Conservation (phyloP, 2,888 invertebrate genomes). For the Drosophila meridionalis region DNA sequence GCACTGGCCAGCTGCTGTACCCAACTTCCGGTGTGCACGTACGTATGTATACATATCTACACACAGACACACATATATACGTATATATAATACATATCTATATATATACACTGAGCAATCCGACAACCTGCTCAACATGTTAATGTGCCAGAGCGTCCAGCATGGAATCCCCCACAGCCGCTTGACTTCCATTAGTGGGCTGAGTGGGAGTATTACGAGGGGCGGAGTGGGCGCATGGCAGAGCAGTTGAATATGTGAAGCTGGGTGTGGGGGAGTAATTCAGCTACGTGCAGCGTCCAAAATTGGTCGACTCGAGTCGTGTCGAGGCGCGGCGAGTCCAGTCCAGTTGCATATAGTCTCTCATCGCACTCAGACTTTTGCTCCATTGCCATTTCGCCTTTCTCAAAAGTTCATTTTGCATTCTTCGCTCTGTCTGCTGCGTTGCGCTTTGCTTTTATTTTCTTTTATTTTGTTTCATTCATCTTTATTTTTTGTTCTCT, state of each 20-base stretch:
- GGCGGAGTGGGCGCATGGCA: not conserved
- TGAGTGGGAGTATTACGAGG: not conserved
- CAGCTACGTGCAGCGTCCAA: constrained; percentile 33
- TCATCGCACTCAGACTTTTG: constrained; percentile 6
- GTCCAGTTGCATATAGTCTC: not conserved
- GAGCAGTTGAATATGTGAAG: not conserved
- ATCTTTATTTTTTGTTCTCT: constrained; percentile 4
- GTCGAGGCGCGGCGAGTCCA: not conserved
- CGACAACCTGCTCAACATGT: constrained; percentile 71
- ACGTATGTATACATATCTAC: not conserved
- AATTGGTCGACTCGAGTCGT: constrained; percentile 1
- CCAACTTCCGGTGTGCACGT: constrained; percentile 58
- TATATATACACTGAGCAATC: constrained; percentile 29
- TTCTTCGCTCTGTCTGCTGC: constrained; percentile 50
- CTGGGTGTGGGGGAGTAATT: constrained; percentile 2
- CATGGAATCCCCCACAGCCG: constrained; percentile 30
- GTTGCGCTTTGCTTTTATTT: constrained; percentile 21
- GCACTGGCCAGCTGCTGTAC: constrained; percentile 33
- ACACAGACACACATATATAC: not conserved
- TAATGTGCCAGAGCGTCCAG: constrained; percentile 58
- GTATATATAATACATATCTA: not conserved
- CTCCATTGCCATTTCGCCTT: constrained; percentile 16
- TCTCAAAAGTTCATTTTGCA: constrained; percentile 64
- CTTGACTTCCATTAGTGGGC: constrained; percentile 48
- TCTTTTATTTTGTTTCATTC: constrained; percentile 21